Percentiles rank a stretch among this genome's conserved stretches.
phyloP scores from a whole-genome alignment of 2,113 vertebrate genomes.

The human (Homo sapiens) region DNA sequence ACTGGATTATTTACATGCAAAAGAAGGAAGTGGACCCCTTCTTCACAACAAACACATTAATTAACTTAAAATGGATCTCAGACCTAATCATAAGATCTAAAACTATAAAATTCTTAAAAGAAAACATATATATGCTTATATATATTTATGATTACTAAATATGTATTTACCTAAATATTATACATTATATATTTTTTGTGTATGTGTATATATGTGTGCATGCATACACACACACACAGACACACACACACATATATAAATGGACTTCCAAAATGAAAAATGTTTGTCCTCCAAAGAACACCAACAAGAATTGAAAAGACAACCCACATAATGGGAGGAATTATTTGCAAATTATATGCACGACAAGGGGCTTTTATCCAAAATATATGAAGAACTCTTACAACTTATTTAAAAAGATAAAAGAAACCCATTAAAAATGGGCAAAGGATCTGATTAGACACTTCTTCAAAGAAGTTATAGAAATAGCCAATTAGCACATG shows the following conservation, averaged over 20 bases:
- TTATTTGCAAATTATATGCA: not conserved
- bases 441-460: not conserved
- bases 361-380: not conserved
- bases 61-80: not conserved
- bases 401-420: not conserved
- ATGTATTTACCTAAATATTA: too few relatives aligned
- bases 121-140: not conserved
- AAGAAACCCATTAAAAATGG: not conserved
- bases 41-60: not conserved
- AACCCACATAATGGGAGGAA: not conserved
- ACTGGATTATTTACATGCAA: not conserved
- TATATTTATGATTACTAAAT: not conserved
- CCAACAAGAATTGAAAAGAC: not conserved
- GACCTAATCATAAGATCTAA: not conserved
- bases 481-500: not conserved
- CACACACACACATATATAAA: not conserved
- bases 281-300: not conserved
- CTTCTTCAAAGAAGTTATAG: not conserved
- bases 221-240: not conserved
- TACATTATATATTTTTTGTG: too few relatives aligned
- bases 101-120: not conserved
- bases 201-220: not conserved
- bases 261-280: not conserved
- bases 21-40: not conserved
- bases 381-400: conserved; percentile 1